Evolutionary conservation across 2,888 invertebrate species (phyloP), one percentile per base, ranked within the genome.

Genomic region (Mechanitis messenoides): DNA sequence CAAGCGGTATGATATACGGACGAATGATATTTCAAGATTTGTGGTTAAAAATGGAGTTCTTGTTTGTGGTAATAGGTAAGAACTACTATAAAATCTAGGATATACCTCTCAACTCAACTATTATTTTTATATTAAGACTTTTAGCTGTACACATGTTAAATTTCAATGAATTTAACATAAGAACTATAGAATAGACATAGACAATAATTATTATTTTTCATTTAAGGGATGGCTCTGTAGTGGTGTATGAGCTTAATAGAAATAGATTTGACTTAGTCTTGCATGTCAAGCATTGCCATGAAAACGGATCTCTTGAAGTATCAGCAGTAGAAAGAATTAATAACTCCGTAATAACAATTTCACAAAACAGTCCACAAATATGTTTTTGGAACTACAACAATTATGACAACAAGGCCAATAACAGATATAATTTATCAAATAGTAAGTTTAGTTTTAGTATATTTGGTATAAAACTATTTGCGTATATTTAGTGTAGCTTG

Each of bases 1-100:
- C 6, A 66, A 68, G 56, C 76, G 85, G 64, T 65, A 76, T 73
- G 89, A 87, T 73, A 74, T 84, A 47, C 76, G 88, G 46, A 90
- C 87, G 28, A 84, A 87, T 81, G 90, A 90, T 69, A 83, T 90
- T 66, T 85, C 88, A 59, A 79, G 87, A 78, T 90, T 90, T 77
- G 67, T 84, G 6, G 60, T 84, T 3, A 84, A 76, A 70, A 74
- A 80, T 57, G 72, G 79, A 66, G 45, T 80, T 1, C 70, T 90
- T 56, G 75, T 80, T 55, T 88, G 87, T 79, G 90, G 87, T 59
- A 90, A 89, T 72, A 88, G 90, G 90, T 90, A 70, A 65, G 71
- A 60, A 31, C 54, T 7, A 56, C 35, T 20, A 20, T 20, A 1
- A 20, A 20, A 20, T 20, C 20, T 20, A 20, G 20, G 20, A 20